These are phyloP conservation scores for Pherbina coryleti DNA, from an alignment of 2,888 invertebrate species.

Conservation along the genomic window DNA sequence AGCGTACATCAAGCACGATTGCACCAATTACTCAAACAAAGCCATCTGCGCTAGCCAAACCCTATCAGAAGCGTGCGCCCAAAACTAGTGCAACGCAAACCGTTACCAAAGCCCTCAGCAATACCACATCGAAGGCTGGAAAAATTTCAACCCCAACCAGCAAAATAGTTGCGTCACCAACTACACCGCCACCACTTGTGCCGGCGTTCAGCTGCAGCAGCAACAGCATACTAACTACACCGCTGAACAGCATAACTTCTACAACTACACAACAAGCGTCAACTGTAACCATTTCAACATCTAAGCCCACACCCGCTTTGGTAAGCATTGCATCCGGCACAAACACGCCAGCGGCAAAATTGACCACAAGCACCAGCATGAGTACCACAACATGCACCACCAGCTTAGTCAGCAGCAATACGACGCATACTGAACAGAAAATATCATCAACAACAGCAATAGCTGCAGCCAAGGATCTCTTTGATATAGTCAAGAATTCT, in stretches of 20 bases:
- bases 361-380: constrained; percentile 30
- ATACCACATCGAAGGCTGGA: constrained; percentile 47
- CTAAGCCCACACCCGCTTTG: constrained; percentile 60
- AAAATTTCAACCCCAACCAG: constrained; percentile 52
- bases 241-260: constrained; percentile 48
- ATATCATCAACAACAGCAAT: neutral
- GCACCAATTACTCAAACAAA: constrained; percentile 29
- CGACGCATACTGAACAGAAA: neutral
- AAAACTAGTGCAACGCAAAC: constrained; percentile 27
- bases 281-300: neutral
- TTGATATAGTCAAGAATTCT: constrained; percentile 67
- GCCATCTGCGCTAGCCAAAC: constrained; percentile 55
- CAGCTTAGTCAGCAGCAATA: constrained; percentile 27
- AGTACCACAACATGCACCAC: constrained; percentile 17
- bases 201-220: constrained; percentile 50
- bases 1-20: constrained; percentile 36
- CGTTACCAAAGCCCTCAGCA: constrained; percentile 30
- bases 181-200: constrained; percentile 63
- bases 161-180: constrained; percentile 62
- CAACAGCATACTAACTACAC: constrained; percentile 15
- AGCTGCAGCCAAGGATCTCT: constrained; percentile 57
- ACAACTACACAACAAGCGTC: constrained; percentile 35
- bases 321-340: constrained; percentile 60
- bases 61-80: constrained; percentile 61
- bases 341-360: constrained; percentile 16